phyloP scores from a whole-genome alignment of 2,113 vertebrate species.

The Tor tambroides region DNA sequence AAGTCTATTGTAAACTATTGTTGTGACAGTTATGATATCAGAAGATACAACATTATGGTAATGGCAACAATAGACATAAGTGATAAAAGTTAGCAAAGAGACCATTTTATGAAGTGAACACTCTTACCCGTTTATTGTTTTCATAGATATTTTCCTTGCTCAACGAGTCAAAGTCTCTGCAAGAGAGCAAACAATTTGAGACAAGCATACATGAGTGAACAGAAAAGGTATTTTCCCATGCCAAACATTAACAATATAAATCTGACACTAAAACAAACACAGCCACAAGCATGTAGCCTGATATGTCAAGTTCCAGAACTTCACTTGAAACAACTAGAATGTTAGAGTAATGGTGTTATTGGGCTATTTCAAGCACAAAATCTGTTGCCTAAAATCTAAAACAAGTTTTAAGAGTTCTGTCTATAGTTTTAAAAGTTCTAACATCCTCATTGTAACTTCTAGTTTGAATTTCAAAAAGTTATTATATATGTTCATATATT shows the following conservation, averaged over 20 bases:
- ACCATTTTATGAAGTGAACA: background rate
- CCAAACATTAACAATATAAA: background rate
- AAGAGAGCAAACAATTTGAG: constrained; percentile 35
- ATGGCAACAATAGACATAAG: background rate
- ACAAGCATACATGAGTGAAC: background rate
- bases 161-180: constrained; percentile 87
- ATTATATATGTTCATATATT: background rate
- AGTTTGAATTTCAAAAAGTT: background rate
- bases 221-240: background rate
- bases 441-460: background rate
- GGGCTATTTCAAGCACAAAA: background rate
- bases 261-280: background rate
- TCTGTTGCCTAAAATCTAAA: background rate
- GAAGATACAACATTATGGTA: no score
- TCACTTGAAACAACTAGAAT: background rate
- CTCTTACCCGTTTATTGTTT: constrained; percentile 94
- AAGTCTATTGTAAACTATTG: no score
- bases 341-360: no score
- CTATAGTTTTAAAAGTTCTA: background rate
- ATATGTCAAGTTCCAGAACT: background rate
- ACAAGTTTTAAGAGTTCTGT: background rate
- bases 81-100: background rate
- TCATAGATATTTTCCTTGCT: constrained; percentile 91
- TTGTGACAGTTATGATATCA: no score
- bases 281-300: background rate